Conservation (phyloP, 2,888 invertebrate species). For the Drosophila eohydei region DNA sequence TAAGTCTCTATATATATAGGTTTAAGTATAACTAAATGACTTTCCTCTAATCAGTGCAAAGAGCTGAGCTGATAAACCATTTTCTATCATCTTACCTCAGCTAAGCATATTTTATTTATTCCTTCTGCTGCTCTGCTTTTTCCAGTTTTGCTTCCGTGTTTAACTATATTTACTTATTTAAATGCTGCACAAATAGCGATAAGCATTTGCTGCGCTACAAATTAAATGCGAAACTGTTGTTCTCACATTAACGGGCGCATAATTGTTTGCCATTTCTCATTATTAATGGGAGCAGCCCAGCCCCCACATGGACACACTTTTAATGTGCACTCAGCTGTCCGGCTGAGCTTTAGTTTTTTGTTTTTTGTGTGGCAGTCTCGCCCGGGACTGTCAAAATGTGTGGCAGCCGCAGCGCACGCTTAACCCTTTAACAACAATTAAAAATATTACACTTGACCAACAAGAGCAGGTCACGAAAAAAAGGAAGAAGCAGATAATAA, state of each 20-base stretch:
- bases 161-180: conserved; percentile 21
- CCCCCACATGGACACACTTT: conserved; percentile 15
- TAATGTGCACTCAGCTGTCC: conserved; percentile 31
- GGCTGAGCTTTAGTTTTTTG: conserved; percentile 18
- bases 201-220: conserved; percentile 32
- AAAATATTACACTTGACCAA: conserved; percentile 69
- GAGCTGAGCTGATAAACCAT: too few species aligned
- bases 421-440: conserved; percentile 79
- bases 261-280: conserved; percentile 63
- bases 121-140: neutral
- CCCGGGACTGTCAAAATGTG: conserved; percentile 13
- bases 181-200: conserved; percentile 57
- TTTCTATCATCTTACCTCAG: too few species aligned
- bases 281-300: conserved; percentile 45
- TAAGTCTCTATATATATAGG: too few species aligned
- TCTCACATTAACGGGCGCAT: conserved; percentile 41
- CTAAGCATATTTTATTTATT: neutral
- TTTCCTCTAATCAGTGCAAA: too few species aligned
- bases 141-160: neutral
- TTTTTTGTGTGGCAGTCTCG: conserved; percentile 18
- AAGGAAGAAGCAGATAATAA: neutral
- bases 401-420: conserved; percentile 43
- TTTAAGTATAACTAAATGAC: too few species aligned
- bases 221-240: conserved; percentile 18
- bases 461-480: conserved; percentile 14